These are phyloP conservation scores for Cydia fagiglandana DNA, from an alignment of 1,140 invertebrate species.

Conservation along the genomic window DNA sequence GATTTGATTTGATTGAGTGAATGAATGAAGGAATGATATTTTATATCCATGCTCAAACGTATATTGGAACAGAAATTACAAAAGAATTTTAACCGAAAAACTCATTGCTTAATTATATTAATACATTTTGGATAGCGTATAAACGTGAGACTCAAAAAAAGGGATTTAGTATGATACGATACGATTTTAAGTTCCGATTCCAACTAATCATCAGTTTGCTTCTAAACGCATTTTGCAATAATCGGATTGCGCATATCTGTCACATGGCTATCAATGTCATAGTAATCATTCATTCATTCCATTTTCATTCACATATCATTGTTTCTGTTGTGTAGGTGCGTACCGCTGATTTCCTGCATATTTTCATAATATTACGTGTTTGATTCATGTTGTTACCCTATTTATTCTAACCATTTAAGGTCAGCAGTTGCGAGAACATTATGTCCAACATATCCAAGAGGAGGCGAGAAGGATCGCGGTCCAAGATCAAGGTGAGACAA, in stretches of 20 bases:
- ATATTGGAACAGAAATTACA: no score
- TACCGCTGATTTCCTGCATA: not conserved
- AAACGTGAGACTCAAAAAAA: no score
- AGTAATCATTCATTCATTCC: constrained; percentile 1
- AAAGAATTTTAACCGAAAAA: not conserved
- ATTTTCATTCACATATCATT: constrained; percentile 16
- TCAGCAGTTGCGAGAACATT: constrained; percentile 31
- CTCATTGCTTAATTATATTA: not conserved
- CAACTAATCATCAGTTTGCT: not conserved
- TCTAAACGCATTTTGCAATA: not conserved
- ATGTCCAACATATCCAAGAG: constrained; percentile 73
- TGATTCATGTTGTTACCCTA: not conserved
- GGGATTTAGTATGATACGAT: not conserved
- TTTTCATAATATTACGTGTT: constrained; percentile 1
- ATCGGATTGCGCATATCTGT: not conserved
- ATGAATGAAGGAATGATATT: not conserved
- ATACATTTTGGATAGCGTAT: no score
- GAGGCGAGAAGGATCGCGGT: constrained; percentile 62
- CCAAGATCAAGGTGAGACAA: constrained; percentile 72
- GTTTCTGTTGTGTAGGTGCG: constrained; percentile 27
- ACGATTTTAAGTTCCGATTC: not conserved
- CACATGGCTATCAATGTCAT: constrained; percentile 10
- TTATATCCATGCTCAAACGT: not conserved
- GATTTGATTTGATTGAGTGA: not conserved
- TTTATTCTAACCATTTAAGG: constrained; percentile 19